Base-by-base conservation (phyloP, 2,888 invertebrate species). In the Panopea generosa region DNA sequence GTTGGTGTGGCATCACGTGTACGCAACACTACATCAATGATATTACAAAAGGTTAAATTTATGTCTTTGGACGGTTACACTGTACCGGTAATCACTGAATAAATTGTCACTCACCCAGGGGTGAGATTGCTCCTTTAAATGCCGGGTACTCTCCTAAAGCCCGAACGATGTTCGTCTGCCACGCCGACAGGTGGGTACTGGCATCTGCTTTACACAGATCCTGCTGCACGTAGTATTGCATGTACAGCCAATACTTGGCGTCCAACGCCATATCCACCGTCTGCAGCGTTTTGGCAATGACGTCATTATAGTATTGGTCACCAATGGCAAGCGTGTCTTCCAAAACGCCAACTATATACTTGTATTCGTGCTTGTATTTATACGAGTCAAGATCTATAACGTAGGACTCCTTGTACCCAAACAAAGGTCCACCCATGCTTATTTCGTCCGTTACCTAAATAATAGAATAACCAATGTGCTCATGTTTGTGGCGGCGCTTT, bases 321-420 rank as follows among this genome's bases (percentile, higher is more conserved):
- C 82, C 82, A 7, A 78, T 56, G 2, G 43, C 43, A 7, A 78
- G 45, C 47, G 60, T 66, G 55, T 78, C 78, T 16, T 78, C 78
- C 29, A 74, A 67, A 9, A 66, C 62, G 20, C 82, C 82, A 7
- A 76, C 68, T 9, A 78, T 73, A 43, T 65, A 75, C 26, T 76
- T 73, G 45, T 78, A 82, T 29, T 77, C 82, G 47, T 72, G 67
- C 16, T 78, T 52, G 57, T 78, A 82, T 68, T 82, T 76, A 43
- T 63, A 82, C 11, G 76, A 67, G 53, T 70, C 63, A 16, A 74
- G 26, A 27, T 82, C 74, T 2, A 82, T 73, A 43, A 68, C 74
- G 69, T 76, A 77, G 7, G 81, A 81, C 16, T 56, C 61, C 20
- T 57, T 66, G 45, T 55, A 81, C 11, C 81, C 81, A 22, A 65